Conservation (phyloP, 1,140 invertebrate genomes). For the Lasioglossum albipes region DNA sequence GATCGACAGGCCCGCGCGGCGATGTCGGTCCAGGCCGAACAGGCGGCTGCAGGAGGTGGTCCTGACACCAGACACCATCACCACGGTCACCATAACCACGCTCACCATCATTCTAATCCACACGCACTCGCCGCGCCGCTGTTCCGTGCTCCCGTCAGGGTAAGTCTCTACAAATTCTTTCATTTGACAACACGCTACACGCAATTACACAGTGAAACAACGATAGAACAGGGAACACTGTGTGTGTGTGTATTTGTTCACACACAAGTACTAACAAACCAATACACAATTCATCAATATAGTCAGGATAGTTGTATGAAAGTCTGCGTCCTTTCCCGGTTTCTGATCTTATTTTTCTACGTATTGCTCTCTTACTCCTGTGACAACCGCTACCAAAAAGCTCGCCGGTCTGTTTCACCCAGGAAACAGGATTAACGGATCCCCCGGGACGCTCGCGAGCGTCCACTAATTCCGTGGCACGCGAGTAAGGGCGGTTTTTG, state of each 20-base stretch:
- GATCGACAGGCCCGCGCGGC: conserved; percentile 86
- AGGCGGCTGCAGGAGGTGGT: conserved; percentile 81
- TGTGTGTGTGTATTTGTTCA: too few relatives aligned
- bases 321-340: not conserved
- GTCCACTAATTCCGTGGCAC: not conserved
- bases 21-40: conserved; percentile 84
- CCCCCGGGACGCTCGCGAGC: not conserved
- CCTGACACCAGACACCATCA: conserved; percentile 81
- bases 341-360: conserved; percentile 6
- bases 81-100: conserved; percentile 74
- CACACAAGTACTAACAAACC: too few relatives aligned
- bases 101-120: conserved; percentile 67
- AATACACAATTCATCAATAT: too few relatives aligned
- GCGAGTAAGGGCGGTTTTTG: not conserved
- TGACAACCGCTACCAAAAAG: not conserved
- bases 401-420: not conserved
- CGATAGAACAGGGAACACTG: too few relatives aligned
- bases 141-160: conserved; percentile 75
- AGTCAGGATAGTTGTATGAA: too few relatives aligned
- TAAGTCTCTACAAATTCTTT: conserved; percentile 55
- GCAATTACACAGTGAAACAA: too few relatives aligned
- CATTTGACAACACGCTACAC: too few relatives aligned
- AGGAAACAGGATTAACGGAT: not conserved
- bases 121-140: conserved; percentile 64
- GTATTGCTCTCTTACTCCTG: not conserved